Conservation (phyloP, 1,140 invertebrate species). For the Gonioctena quinquepunctata region DNA sequence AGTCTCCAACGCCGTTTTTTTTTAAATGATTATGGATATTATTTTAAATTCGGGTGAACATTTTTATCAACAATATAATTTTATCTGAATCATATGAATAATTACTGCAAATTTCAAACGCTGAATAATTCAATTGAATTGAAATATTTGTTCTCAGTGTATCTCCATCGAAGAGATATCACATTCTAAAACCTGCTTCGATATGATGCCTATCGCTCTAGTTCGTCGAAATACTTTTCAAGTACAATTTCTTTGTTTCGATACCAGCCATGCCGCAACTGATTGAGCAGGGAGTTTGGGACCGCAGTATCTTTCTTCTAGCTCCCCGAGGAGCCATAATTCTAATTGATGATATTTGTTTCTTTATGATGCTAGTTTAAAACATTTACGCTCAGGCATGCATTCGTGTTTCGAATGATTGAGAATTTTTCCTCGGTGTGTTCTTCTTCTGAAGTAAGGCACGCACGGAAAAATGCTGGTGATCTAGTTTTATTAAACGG, state of each 20-base stretch:
- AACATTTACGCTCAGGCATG: conserved; percentile 10
- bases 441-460: not conserved
- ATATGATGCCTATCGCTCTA: conserved; percentile 48
- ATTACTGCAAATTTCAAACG: not conserved
- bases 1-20: too few species aligned
- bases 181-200: conserved; percentile 39
- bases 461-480: not conserved
- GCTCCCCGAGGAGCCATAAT: conserved; percentile 43
- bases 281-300: conserved; percentile 52
- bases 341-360: conserved; percentile 49
- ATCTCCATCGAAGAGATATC: conserved; percentile 34
- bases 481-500: too few species aligned
- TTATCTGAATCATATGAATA: not conserved
- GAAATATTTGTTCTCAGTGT: not conserved
- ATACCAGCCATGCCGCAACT: conserved; percentile 49
- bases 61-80: too few species aligned
- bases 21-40: too few species aligned
- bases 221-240: conserved; percentile 47
- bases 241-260: conserved; percentile 51
- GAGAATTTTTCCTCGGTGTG: not conserved
- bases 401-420: conserved; percentile 12
- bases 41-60: too few species aligned
- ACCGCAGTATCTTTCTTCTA: conserved; percentile 40
- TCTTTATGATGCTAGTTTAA: conserved; percentile 33
- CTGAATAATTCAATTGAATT: too few species aligned